Conservation (phyloP, 1,140 invertebrate species). For the Bombus picipes region DNA sequence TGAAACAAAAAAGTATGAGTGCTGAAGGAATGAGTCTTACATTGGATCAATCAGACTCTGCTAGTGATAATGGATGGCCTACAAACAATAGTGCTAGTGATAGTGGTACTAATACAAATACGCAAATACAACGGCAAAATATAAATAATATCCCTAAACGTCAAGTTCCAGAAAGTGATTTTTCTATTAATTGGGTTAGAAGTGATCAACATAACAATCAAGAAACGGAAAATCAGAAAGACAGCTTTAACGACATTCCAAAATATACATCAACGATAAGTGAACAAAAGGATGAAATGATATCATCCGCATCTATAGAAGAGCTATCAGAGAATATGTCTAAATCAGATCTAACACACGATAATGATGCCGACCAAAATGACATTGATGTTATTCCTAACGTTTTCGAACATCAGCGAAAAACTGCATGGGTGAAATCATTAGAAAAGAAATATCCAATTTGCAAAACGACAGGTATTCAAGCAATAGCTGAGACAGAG, state of each 20-base stretch:
- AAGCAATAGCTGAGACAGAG: conserved; percentile 76
- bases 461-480: conserved; percentile 71
- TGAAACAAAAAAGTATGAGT: conserved; percentile 93
- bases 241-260: conserved; percentile 57
- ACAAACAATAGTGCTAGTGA: conserved; percentile 77
- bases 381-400: conserved; percentile 34
- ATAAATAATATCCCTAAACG: conserved; percentile 53
- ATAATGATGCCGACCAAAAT: conserved; percentile 71
- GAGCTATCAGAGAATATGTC: conserved; percentile 81
- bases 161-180: conserved; percentile 74
- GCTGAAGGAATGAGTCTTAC: conserved; percentile 86
- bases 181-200: conserved; percentile 80
- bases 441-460: conserved; percentile 62
- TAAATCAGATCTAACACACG: conserved; percentile 71
- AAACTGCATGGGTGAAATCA: conserved; percentile 52
- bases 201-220: conserved; percentile 68
- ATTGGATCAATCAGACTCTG: conserved; percentile 78
- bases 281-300: conserved; percentile 79
- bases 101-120: conserved; percentile 76
- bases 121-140: conserved; percentile 75
- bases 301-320: conserved; percentile 80
- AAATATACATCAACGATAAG: conserved; percentile 74
- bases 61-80: conserved; percentile 79
- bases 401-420: conserved; percentile 43
- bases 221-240: conserved; percentile 61